A percentile compares a stretch with the other conserved stretches of the same genome.
These are phyloP conservation scores for Phainopepla nitens DNA, from an alignment of 2,113 vertebrate species.

Conservation along the genomic window DNA sequence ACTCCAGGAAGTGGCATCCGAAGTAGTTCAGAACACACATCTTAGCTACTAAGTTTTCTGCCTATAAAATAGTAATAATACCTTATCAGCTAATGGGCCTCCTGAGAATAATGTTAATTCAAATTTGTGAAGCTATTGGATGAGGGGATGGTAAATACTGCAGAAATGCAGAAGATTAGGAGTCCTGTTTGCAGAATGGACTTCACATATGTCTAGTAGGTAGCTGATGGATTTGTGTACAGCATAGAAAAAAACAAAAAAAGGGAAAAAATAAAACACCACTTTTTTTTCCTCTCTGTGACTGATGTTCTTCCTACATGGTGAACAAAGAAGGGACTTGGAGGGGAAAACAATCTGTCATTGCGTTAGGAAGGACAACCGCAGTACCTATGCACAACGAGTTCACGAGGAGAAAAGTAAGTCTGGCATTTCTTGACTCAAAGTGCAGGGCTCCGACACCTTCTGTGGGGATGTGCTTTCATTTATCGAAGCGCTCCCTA, in stretches of 20 bases:
- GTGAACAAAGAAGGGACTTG: background rate
- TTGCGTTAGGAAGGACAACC: background rate
- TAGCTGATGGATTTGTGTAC: background rate
- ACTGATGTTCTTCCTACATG: background rate
- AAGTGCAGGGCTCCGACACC: background rate
- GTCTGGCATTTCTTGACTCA: background rate
- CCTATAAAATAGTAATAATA: background rate
- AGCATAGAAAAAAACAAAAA: background rate
- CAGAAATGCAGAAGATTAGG: background rate
- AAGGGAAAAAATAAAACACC: background rate
- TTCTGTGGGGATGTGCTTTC: background rate
- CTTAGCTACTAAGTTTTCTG: background rate
- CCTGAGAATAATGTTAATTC: background rate
- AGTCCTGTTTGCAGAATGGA: background rate
- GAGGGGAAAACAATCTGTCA: background rate
- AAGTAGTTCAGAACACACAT: background rate
- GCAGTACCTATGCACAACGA: background rate
- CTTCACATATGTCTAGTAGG: background rate
- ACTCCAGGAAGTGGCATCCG: background rate
- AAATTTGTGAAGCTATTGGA: background rate
- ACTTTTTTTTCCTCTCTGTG: background rate
- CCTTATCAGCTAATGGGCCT: background rate
- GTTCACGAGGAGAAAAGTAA: background rate
- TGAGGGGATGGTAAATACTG: background rate
- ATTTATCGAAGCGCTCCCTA: accelerated